Evolutionary conservation across 2,888 invertebrate genomes (phyloP), one percentile per base, ranked within the genome.

Genomic region (Acleris emargana): DNA sequence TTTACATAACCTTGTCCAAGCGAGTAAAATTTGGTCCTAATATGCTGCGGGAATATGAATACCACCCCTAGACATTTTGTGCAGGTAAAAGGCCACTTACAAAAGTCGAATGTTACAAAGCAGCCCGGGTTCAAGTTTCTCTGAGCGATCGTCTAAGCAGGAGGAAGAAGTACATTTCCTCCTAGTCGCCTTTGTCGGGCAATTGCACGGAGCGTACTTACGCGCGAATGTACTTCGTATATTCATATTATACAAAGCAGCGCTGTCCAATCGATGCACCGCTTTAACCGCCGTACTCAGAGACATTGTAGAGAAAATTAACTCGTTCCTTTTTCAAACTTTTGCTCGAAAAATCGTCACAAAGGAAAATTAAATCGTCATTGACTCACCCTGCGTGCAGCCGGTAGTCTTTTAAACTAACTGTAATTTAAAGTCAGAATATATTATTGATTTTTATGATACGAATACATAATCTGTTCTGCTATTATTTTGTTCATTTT

Each of bases 21-120:
- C 16, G 45, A 7, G 17, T 16, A 6, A n/a, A 16, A 43, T n/a
- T 16, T 43, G 16, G 43, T 43, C 17, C 17, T 45, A 45, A 45
- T 13, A 38, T 38, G 22, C 54, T 54, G 54, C 32, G 7, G 42
- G 58, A 59, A 68, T 59, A 62, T 67, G 69, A 67, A 70, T 71
- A 64, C 69, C 69, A 68, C 69, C 67, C 71, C 71, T 71, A 45
- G 58, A 62, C 42, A 49, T 67, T 70, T 71, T 73, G 73, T 75
- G 71, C 75, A 74, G 75, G 76, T 75, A 78, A 77, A 78, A 72
- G 74, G 76, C 72, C 77, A 76, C 80, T 74, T 75, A 74, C 73
- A 72, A 76, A 78, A 78, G 78, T 71, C 69, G 74, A 78, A 75
- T 75, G 78, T 77, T 79, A 79, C 80, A 79, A 80, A 81, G 79